A percentile compares a stretch with the other conserved stretches of the same genome.
These are phyloP conservation scores for Chaitophorus viminalis DNA, from an alignment of 2,888 invertebrate genomes.

Conservation along the genomic window DNA sequence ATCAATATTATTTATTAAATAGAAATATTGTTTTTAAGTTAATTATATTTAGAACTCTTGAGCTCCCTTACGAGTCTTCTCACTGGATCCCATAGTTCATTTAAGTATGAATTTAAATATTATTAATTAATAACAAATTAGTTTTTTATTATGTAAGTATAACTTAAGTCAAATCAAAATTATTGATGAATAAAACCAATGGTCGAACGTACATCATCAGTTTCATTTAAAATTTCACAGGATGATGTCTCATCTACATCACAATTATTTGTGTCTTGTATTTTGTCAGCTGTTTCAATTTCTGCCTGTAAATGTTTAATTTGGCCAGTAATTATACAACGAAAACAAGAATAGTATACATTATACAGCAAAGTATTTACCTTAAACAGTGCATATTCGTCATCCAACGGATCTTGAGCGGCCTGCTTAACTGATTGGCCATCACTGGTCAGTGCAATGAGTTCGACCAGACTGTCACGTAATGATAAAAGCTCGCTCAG, in stretches of 20 bases:
- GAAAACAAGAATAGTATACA: background rate
- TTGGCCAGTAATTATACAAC: background rate
- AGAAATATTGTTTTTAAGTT: too few relatives aligned
- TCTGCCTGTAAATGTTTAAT: conserved; percentile 69
- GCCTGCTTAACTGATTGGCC: conserved; percentile 67
- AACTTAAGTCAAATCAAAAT: too few relatives aligned
- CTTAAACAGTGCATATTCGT: conserved; percentile 78
- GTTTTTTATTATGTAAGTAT: too few relatives aligned
- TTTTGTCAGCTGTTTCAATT: conserved; percentile 68
- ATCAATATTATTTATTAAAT: too few relatives aligned
- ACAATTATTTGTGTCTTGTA: conserved; percentile 66
- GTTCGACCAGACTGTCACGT: conserved; percentile 74
- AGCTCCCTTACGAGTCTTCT: too few relatives aligned
- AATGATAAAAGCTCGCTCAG: conserved; percentile 73
- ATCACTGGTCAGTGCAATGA: conserved; percentile 77
- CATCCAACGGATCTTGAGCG: conserved; percentile 67
- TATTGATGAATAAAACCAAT: background rate
- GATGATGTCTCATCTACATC: conserved; percentile 67
- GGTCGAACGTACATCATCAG: conserved; percentile 10
- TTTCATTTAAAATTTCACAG: conserved; percentile 62
- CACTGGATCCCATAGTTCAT: too few relatives aligned
- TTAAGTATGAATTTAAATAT: too few relatives aligned
- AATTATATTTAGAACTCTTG: too few relatives aligned
- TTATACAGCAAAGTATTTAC: conserved; percentile 67
- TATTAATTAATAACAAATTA: too few relatives aligned